Evolutionary conservation across 2,888 invertebrate species (phyloP), one percentile per base, ranked within the genome.

Genomic region (Platynereis dumerilii): DNA sequence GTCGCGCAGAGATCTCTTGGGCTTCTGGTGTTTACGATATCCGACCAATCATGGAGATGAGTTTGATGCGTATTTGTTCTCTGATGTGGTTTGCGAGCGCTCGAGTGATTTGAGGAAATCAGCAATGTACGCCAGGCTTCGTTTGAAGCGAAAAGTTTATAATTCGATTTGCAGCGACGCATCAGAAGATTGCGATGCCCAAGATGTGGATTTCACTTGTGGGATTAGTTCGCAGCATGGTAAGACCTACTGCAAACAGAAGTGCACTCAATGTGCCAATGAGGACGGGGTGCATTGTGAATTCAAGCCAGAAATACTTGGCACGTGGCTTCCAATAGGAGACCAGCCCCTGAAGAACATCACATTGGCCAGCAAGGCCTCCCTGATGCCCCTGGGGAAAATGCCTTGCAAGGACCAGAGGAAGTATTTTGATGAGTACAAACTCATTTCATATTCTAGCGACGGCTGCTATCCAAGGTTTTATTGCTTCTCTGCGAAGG

Each of bases 381-480:
- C 48, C n/a, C n/a, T 48, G 5, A 20, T 22, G n/a, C 48, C 48
- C n/a, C n/a, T 48, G 48, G 48, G 48, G 22, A 48, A 48, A n/a
- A 22, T 48, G 22, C 48, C n/a, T 7, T 48, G 48, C 48, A 20
- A n/a, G 22, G 17, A 48, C 22, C 20, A 48, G 22, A 48, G 22
- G 7, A n/a, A 48, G 7, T 48, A 48, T 22, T 48, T 22, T n/a
- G 20, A n/a, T 22, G 22, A 48, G 17, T 20, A n/a, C 22, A 48
- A 48, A 20, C n/a, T 48, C 5, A 22, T 48, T n/a, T 20, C 20
- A 48, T 48, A 48, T 48, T 22, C n/a, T 10, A 5, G 5, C 3
- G 22, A 48, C 17, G 48, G 48, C 22, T 48, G 48, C 22, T 48
- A 20, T 48, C 48, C 48, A 48, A 48, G 48, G 48, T 48, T 48